Base-by-base conservation (phyloP, 2,113 vertebrate species). In the Turdus rufiventris region DNA sequence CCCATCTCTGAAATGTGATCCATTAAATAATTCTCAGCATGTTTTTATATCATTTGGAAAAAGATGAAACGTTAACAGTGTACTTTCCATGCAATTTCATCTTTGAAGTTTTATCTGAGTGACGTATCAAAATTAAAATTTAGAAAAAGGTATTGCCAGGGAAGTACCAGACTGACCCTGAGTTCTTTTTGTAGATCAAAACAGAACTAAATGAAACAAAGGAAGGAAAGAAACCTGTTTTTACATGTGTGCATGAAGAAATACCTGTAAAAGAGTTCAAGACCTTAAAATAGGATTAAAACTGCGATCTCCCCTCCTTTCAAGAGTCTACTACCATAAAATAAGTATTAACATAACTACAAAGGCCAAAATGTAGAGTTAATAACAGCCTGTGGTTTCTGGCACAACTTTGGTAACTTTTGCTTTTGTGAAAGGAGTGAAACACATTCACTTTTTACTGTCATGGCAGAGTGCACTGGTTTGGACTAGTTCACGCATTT, bases 21-120 rank as follows among this genome's bases (percentile, higher is more conserved):
- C 25, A 92, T 70, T 88, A 96, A 95, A 93, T 81, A 91, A 48
- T 86, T 94, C 60, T 83, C 58, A 88, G 61, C 2, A 3, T 63
- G 72, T 82, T 67, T 96, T 92, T 65, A 74, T 36, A 61, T 57
- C 15, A 92, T 95, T 90, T 91, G 54, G 83, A 70, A 84, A 89
- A 91, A 73, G 89, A 93, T 29, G n/a, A 50, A 57, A 91, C 60
- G 23, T 81, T 92, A 95, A 54, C 10, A 88, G 18, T 2, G 5
- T 68, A 79, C 50, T 34, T 92, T 42, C 81, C 8, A 2, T 67
- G 73, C 53, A 87, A 61, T 70, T 94, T 61, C n/a, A 53, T 51
- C 50, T 89, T 83, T 79, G 58, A 93, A 70, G 25, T 56, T 87
- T 76, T 83, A 90, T 62, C 51, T 60, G 42, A 77, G 54, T 28